A percentile compares a stretch with the other conserved stretches of the same genome.
These are phyloP conservation scores for Scophthalmus maximus DNA, from an alignment of 2,113 vertebrate species.

Conservation along the genomic window DNA sequence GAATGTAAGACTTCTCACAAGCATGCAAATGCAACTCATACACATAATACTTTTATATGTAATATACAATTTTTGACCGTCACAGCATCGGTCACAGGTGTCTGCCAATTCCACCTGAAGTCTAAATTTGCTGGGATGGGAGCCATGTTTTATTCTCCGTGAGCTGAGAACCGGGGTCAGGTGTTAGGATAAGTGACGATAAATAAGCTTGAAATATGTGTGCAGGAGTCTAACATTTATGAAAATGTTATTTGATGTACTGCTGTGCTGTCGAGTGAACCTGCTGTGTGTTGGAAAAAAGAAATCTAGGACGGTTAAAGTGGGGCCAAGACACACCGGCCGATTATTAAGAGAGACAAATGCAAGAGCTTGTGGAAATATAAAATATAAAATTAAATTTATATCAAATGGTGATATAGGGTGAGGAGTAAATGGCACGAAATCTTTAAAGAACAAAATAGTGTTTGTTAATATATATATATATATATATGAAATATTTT, in stretches of 20 bases:
- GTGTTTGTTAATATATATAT: no score
- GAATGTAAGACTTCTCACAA: neutral
- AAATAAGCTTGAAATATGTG: constrained; percentile 41
- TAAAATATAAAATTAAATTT: neutral
- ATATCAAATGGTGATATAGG: neutral
- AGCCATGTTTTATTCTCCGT: constrained; percentile 5
- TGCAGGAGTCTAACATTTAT: constrained; percentile 30
- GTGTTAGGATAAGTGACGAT: constrained; percentile 37
- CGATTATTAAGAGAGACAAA: constrained; percentile 5
- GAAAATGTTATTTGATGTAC: constrained; percentile 48
- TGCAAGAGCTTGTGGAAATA: neutral
- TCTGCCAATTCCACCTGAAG: constrained; percentile 21
- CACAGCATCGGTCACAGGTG: constrained; percentile 2
- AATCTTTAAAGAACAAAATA: no score
- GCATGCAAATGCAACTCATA: neutral
- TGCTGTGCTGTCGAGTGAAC: constrained; percentile 41
- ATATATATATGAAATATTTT: no score
- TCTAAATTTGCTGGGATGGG: constrained; percentile 6
- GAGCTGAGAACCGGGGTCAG: constrained; percentile 22
- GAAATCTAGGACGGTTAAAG: constrained; percentile 6
- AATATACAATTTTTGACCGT: neutral
- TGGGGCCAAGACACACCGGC: neutral
- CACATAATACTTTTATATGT: neutral
- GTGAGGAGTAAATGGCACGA: no score
- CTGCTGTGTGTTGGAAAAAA: constrained; percentile 9